Evolutionary conservation across 1,140 invertebrate species (phyloP).

Genomic region (Pseudomyrmex concolor): DNA sequence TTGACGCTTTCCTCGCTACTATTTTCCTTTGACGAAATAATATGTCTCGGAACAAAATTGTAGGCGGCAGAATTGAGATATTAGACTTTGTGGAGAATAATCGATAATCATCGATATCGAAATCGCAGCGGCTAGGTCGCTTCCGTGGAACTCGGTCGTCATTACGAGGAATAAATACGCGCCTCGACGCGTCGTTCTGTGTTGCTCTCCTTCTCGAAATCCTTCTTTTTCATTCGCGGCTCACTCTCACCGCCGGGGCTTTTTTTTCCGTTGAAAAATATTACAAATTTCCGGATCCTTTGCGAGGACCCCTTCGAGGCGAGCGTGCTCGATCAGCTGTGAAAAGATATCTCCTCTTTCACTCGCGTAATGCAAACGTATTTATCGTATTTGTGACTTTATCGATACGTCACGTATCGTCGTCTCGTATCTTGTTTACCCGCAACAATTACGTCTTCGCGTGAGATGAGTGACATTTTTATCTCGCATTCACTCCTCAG

Average conservation of each 20-base stretch:
- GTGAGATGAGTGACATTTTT: constrained; percentile 38
- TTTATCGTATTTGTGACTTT: constrained; percentile 61
- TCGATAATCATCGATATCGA: constrained; percentile 51
- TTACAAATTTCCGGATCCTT: constrained; percentile 75
- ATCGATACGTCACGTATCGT: constrained; percentile 61
- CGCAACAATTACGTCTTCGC: constrained; percentile 55
- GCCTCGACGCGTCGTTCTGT: constrained; percentile 25
- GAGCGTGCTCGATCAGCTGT: constrained; percentile 57
- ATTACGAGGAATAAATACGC: constrained; percentile 66
- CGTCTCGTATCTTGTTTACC: constrained; percentile 56
- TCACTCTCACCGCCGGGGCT: constrained; percentile 15
- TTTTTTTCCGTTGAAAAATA: constrained; percentile 73
- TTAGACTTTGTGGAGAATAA: constrained; percentile 6
- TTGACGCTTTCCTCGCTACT: neutral
- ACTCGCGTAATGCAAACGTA: constrained; percentile 19
- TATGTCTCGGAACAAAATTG: neutral
- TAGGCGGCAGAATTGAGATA: neutral
- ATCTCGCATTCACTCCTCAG: constrained; percentile 38
- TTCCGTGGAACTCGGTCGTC: constrained; percentile 34
- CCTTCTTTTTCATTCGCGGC: constrained; percentile 61
- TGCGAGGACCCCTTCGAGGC: constrained; percentile 36
- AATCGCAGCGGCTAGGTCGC: constrained; percentile 12
- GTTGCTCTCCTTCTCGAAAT: constrained; percentile 40
- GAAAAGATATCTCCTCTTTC: constrained; percentile 70
- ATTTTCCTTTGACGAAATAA: constrained; percentile 4